phyloP scores from a whole-genome alignment of 2,888 invertebrate genomes.

The Perdita meconis region DNA sequence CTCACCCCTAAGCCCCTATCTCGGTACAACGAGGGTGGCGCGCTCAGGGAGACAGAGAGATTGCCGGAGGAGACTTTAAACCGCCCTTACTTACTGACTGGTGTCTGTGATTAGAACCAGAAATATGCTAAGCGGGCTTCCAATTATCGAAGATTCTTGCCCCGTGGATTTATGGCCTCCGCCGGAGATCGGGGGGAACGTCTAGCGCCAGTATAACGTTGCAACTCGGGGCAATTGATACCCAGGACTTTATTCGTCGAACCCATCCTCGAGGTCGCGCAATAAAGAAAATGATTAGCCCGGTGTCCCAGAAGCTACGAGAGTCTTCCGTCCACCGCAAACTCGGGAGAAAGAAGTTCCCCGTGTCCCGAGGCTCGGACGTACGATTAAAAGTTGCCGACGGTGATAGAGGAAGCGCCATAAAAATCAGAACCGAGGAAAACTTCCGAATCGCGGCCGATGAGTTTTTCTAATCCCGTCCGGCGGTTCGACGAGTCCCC shows the following conservation, averaged over 20 bases:
- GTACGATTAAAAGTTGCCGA: conserved; percentile 59
- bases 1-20: conserved; percentile 81
- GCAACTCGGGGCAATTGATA: not conserved
- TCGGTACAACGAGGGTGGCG: conserved; percentile 75
- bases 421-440: conserved; percentile 63
- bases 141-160: conserved; percentile 76
- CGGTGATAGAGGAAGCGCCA: conserved; percentile 34
- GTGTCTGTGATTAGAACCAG: conserved; percentile 80
- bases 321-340: not conserved
- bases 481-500: conserved; percentile 62
- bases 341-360: conserved; percentile 17
- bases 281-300: not conserved
- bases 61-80: conserved; percentile 78
- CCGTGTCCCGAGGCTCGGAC: conserved; percentile 5
- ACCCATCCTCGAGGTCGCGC: not conserved
- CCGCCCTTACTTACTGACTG: conserved; percentile 77
- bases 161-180: conserved; percentile 54
- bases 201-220: not conserved
- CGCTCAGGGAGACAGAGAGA: conserved; percentile 57
- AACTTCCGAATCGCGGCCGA: conserved; percentile 57
- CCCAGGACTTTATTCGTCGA: not conserved
- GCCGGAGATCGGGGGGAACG: conserved; percentile 4
- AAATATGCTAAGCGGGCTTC: conserved; percentile 79
- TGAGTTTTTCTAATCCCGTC: conserved; percentile 67
- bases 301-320: not conserved